Percentiles rank a stretch among this genome's conserved stretches.
Conservation (phyloP, 2,888 invertebrate genomes). For the Allophyes oxyacanthae region DNA sequence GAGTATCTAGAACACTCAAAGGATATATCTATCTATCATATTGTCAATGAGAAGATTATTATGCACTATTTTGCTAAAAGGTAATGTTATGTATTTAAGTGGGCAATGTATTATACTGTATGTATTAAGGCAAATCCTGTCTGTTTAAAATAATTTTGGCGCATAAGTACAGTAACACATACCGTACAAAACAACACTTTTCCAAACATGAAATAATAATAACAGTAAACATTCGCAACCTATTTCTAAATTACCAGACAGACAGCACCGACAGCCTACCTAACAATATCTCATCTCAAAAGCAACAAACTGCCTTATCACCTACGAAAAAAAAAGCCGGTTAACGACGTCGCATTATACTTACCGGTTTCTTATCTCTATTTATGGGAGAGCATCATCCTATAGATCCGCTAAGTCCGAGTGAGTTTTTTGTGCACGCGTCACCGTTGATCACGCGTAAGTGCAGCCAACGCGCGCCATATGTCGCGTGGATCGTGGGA, state of each 20-base stretch:
- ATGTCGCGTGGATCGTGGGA: conserved; percentile 88
- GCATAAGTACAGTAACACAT: too few species aligned
- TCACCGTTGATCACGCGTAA: conserved; percentile 83
- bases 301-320: conserved; percentile 53
- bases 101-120: too few species aligned
- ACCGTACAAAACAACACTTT: too few species aligned
- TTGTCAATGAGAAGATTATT: too few species aligned
- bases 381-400: conserved; percentile 71
- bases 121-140: too few species aligned
- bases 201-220: not conserved
- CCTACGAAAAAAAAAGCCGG: conserved; percentile 52
- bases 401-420: conserved; percentile 85
- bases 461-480: conserved; percentile 85
- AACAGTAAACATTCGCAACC: conserved; percentile 17
- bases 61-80: too few species aligned
- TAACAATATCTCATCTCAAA: conserved; percentile 44
- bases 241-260: conserved; percentile 26
- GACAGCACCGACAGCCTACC: conserved; percentile 12
- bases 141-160: too few species aligned
- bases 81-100: too few species aligned
- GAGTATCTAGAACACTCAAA: too few species aligned
- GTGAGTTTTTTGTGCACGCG: conserved; percentile 85
- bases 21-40: too few species aligned
- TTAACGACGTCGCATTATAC: conserved; percentile 56
- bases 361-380: conserved; percentile 75